A percentile compares a stretch with the other conserved stretches of the same genome.
Conservation (phyloP, 2,797 vertebrate genomes). For the Tenualosa thibaudeaui region DNA sequence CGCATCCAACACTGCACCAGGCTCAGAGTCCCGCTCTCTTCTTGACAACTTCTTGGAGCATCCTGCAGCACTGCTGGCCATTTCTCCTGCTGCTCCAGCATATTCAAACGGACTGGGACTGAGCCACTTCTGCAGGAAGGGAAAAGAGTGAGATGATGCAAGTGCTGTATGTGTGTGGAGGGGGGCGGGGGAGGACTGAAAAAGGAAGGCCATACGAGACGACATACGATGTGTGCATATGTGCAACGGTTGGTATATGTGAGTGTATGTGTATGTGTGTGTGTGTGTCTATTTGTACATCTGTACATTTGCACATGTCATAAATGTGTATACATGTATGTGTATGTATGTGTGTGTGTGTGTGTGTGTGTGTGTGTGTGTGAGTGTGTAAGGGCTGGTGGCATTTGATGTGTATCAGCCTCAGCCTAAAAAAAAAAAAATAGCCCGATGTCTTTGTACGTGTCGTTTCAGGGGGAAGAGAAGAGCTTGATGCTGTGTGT, state of each 20-base stretch:
- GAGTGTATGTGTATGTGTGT: not conserved
- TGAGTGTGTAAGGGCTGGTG: not conserved
- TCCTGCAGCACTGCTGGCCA: not conserved
- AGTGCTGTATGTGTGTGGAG: too few relatives aligned
- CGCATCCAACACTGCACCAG: not conserved
- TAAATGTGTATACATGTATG: too few relatives aligned
- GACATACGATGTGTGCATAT: not conserved
- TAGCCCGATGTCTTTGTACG: not conserved
- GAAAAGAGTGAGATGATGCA: not conserved
- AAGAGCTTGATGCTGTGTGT: conserved; percentile 26
- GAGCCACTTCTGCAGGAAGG: not conserved
- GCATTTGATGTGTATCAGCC: conserved; percentile 9
- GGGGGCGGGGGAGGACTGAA: not conserved
- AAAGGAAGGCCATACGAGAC: not conserved
- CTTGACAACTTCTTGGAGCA: not conserved
- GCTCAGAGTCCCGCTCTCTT: not conserved
- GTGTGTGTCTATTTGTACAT: too few relatives aligned
- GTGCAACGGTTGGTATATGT: not conserved
- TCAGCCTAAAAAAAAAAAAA: not conserved
- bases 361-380: not conserved
- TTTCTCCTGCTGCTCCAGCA: not conserved
- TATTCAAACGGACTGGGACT: not conserved
- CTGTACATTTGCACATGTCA: too few relatives aligned
- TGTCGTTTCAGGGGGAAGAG: not conserved
- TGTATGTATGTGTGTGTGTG: too few relatives aligned